Conservation (phyloP, 2,113 vertebrate species). For the Hemibagrus wyckioides region DNA sequence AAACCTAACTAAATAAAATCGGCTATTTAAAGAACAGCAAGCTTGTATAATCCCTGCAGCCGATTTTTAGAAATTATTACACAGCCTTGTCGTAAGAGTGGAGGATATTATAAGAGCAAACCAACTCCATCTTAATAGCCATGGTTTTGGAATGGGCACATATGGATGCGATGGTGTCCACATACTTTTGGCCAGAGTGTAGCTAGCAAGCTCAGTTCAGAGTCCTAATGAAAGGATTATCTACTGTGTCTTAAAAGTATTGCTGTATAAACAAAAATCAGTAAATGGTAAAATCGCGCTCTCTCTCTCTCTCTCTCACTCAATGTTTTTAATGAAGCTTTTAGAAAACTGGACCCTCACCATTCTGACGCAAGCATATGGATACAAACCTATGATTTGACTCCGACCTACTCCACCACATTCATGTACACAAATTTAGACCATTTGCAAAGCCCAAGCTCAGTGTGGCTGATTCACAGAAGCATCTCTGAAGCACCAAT, state of each 20-base stretch:
- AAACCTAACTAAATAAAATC: too few relatives aligned
- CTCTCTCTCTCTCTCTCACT: not conserved
- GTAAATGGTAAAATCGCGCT: not conserved
- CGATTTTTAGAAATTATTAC: not conserved
- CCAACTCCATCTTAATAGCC: not conserved
- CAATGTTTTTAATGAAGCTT: not conserved
- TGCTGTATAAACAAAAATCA: not conserved
- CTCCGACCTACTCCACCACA: not conserved
- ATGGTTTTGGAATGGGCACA: not conserved
- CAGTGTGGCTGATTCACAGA: slow-evolving; percentile 12
- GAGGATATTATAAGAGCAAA: not conserved
- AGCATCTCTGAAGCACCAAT: slow-evolving; percentile 18
- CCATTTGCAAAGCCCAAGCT: not conserved
- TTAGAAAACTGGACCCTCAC: not conserved
- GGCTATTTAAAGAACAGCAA: too few relatives aligned
- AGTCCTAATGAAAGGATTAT: not conserved
- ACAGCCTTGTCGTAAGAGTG: not conserved
- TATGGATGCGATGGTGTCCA: not conserved
- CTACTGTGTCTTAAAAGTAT: not conserved
- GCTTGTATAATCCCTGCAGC: not conserved
- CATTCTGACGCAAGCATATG: too few relatives aligned
- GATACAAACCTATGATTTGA: not conserved
- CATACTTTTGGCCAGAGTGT: not conserved
- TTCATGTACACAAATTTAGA: not conserved
- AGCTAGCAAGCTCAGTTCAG: not conserved